Percentiles rank a stretch among this genome's conserved stretches.
Conservation (phyloP, 2,797 vertebrate genomes). For the Coregonus suidteri region DNA sequence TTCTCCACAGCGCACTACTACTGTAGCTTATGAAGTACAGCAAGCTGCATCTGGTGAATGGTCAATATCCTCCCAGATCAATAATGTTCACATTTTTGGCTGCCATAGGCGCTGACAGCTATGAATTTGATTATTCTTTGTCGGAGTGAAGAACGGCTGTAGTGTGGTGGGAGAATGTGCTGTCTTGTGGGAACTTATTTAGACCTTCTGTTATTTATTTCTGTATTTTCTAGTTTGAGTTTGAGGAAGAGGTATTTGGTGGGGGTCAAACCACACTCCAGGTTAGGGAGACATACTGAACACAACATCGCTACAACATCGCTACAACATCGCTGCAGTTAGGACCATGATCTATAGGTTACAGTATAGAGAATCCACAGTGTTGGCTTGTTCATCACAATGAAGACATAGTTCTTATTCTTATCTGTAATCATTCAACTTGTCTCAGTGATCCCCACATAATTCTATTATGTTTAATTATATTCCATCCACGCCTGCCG, state of each 20-base stretch:
- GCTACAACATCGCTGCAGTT: constrained; percentile 40
- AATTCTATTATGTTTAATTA: neutral
- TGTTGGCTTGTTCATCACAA: constrained; percentile 8
- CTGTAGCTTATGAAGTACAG: constrained; percentile 51
- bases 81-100: constrained; percentile 71
- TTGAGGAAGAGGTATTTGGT: constrained; percentile 51
- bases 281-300: constrained; percentile 33
- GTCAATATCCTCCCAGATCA: constrained; percentile 75
- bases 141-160: constrained; percentile 56
- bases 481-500: constrained; percentile 4
- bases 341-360: constrained; percentile 23
- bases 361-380: constrained; percentile 33
- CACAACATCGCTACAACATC: constrained; percentile 35
- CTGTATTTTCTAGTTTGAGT: constrained; percentile 50
- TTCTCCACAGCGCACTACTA: constrained; percentile 44
- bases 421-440: neutral
- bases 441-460: neutral
- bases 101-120: constrained; percentile 73
- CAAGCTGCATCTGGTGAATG: constrained; percentile 67
- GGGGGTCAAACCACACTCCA: constrained; percentile 58
- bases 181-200: constrained; percentile 67
- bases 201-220: constrained; percentile 63
- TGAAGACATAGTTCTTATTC: neutral
- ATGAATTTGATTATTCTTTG: constrained; percentile 65
- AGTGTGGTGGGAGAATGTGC: constrained; percentile 61